These are phyloP conservation scores for Echinops telfairi DNA, from an alignment of 2,113 vertebrate species.

Conservation along the genomic window DNA sequence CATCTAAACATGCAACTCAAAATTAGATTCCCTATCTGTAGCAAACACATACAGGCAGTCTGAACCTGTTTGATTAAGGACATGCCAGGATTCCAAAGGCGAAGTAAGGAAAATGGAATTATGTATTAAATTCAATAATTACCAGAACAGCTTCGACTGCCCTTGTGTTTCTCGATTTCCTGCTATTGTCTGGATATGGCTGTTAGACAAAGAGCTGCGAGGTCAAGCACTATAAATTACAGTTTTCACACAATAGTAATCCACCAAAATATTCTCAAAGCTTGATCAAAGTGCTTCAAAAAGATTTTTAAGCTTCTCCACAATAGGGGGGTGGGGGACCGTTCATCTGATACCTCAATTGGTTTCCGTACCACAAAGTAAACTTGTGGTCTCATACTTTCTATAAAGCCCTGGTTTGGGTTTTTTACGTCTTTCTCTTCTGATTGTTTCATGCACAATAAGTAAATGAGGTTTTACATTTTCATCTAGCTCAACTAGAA, in stretches of 20 bases:
- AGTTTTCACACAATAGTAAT: constrained; percentile 92
- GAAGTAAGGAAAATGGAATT: constrained; percentile 93
- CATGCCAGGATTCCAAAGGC: constrained; percentile 90
- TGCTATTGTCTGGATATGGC: constrained; percentile 96
- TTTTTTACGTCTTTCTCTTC: neutral
- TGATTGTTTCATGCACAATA: constrained; percentile 3
- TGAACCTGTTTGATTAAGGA: constrained; percentile 89
- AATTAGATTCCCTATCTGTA: constrained; percentile 90
- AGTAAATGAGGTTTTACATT: constrained; percentile 37
- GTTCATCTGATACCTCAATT: constrained; percentile 75
- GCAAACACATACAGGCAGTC: constrained; percentile 85
- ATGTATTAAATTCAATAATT: constrained; percentile 94
- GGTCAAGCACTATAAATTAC: constrained; percentile 96
- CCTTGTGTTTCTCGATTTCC: constrained; percentile 95
- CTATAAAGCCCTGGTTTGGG: constrained; percentile 44
- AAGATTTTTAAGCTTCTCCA: constrained; percentile 86
- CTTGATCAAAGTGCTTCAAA: constrained; percentile 92
- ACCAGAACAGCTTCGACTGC: constrained; percentile 93
- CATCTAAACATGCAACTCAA: constrained; percentile 87
- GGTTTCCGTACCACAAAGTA: constrained; percentile 72
- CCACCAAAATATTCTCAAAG: constrained; percentile 90
- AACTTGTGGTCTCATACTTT: constrained; percentile 51
- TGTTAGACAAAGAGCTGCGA: constrained; percentile 93
- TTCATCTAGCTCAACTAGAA: constrained; percentile 44
- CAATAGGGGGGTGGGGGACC: constrained; percentile 66